phyloP scores from a whole-genome alignment of 2,797 vertebrate genomes.

The Xiphorhynchus erythropygius region DNA sequence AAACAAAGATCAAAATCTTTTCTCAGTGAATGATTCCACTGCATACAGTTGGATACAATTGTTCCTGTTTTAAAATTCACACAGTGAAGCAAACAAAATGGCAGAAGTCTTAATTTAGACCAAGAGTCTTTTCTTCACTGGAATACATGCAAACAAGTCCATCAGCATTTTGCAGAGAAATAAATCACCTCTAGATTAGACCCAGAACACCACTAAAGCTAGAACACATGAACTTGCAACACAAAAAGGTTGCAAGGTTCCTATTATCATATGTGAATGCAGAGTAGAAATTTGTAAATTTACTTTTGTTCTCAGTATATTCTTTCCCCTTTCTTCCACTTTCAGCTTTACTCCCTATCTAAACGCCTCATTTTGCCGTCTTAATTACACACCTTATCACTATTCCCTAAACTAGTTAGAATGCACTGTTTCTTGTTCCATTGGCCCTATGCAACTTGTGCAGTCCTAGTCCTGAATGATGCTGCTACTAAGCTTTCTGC shows the following conservation, averaged over 20 bases:
- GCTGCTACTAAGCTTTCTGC: not conserved
- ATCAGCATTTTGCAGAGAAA: not conserved
- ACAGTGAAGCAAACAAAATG: not conserved
- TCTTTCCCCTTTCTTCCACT: not conserved
- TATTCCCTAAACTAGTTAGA: not conserved
- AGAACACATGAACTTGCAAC: not conserved
- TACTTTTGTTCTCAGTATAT: not conserved
- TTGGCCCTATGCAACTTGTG: not conserved
- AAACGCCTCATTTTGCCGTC: not conserved
- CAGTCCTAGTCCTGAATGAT: not conserved
- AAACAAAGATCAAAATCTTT: not conserved
- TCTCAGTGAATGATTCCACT: not conserved
- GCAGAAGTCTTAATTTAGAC: not conserved
- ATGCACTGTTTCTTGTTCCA: accelerated
- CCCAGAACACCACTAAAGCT: not conserved
- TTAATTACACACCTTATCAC: not conserved
- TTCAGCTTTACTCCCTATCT: not conserved
- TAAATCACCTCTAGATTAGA: not conserved
- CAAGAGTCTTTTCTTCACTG: not conserved
- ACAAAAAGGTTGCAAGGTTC: not conserved
- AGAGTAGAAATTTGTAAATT: not conserved
- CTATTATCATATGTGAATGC: accelerated
- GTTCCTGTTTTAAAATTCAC: not conserved
- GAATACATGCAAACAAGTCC: not conserved
- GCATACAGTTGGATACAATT: not conserved